A percentile compares a stretch with the other conserved stretches of the same genome.
phyloP scores from a whole-genome alignment of 2,888 invertebrate species.

The Graphium colonna region DNA sequence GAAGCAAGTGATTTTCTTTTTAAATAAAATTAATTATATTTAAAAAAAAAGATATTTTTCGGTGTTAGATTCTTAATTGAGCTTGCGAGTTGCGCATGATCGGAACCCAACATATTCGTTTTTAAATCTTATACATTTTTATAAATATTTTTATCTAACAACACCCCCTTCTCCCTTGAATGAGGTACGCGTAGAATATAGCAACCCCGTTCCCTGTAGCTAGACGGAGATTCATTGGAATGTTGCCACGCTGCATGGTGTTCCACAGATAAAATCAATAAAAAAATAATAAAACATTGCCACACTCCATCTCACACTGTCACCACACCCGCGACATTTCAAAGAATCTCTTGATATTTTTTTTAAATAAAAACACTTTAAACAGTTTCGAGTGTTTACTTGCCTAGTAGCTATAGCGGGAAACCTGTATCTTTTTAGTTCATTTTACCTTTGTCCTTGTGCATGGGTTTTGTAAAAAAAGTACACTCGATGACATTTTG shows the following conservation, averaged over 20 bases:
- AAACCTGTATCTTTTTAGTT: conserved; percentile 52
- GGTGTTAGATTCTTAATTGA: conserved; percentile 57
- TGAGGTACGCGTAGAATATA: conserved; percentile 63
- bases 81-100: conserved; percentile 67
- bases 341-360: conserved; percentile 61
- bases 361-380: conserved; percentile 37
- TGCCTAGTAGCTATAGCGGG: conserved; percentile 79
- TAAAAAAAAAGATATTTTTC: conserved; percentile 37
- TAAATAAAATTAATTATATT: conserved; percentile 34
- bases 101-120: conserved; percentile 34
- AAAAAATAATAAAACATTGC: not conserved
- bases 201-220: conserved; percentile 60
- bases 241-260: conserved; percentile 33
- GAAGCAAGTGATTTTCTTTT: conserved; percentile 73
- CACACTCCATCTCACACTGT: conserved; percentile 1
- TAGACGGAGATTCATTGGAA: conserved; percentile 76
- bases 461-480: conserved; percentile 61
- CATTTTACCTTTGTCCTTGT: conserved; percentile 59
- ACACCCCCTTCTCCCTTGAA: conserved; percentile 56
- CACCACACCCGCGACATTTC: conserved; percentile 43
- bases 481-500: not conserved
- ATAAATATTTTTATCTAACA: conserved; percentile 35
- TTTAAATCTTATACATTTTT: conserved; percentile 30
- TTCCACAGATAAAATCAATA: conserved; percentile 12
- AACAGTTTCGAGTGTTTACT: conserved; percentile 66